Base-by-base conservation (phyloP, 2,113 vertebrate species). In the Paramormyrops kingsleyae region DNA sequence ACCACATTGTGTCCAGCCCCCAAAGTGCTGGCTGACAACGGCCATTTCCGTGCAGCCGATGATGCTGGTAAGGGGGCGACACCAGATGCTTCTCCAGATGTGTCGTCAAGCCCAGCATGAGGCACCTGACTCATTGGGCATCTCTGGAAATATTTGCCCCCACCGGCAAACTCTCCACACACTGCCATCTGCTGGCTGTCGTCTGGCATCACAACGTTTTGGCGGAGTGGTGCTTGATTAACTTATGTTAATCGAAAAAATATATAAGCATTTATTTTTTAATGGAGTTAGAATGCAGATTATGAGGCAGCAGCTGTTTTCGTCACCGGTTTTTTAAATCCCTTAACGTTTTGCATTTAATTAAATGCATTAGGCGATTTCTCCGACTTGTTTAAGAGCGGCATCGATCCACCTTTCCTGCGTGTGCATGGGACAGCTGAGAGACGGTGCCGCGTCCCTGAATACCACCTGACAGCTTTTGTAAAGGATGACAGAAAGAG, bases 1-100 rank as follows among this genome's bases (percentile, higher is more conserved):
- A 89, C 89, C 74, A 74, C 90, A 85, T 80, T 90, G 88, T 89
- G 91, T 87, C 90, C 88, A 24, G 87, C 49, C 35, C 84, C 77
- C 91, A 89, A 91, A 92, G 91, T 89, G 90, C 90, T 90, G 88
- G 91, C 92, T 91, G 90, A 89, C 90, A 85, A 46, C 50, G 89
- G 92, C 89, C 90, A 88, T 83, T 90, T 91, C 77, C 86, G n/a
- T 35, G 89, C 88, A 50, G 24, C 47, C 27, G 83, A 87, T 49
- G 86, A 84, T 86, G 84, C 83, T 47, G 89, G 66, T 84, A 80
- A 77, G 83, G 92, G 88, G 87, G 39, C 35, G 44, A 27, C 8
- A 52, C 89, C 93, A 92, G 91, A 92, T 92, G 93, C 80, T 90
- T 56, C 88, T 87, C 86, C 93, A 93, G 93, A 93, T 93, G 93